Percentiles rank a stretch among this genome's conserved stretches.
Conservation (phyloP, 2,888 invertebrate species). For the Lasioglossum vierecki region DNA sequence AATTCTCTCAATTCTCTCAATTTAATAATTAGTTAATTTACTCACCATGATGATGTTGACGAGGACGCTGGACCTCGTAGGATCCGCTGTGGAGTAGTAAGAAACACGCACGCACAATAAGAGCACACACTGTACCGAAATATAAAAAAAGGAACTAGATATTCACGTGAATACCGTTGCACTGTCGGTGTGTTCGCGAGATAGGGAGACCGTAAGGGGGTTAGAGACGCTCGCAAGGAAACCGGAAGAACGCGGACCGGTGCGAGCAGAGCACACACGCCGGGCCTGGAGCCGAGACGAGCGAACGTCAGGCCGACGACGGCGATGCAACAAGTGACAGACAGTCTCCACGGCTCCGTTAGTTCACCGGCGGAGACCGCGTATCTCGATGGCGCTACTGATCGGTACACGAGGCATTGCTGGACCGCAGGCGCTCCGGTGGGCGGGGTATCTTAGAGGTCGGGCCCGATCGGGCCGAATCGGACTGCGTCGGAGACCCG, state of each 20-base stretch:
- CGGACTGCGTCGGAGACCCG: not conserved
- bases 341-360: conserved; percentile 40
- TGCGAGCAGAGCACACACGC: conserved; percentile 25
- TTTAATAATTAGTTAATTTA: not conserved
- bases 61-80: not conserved
- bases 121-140: not conserved
- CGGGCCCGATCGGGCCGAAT: not conserved
- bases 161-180: not conserved
- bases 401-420: conserved; percentile 19
- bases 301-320: conserved; percentile 71
- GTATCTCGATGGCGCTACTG: conserved; percentile 55
- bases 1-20: not conserved
- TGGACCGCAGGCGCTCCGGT: not conserved
- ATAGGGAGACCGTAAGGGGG: not conserved
- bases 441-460: not conserved
- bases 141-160: not conserved
- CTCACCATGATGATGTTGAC: not conserved
- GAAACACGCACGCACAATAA: not conserved
- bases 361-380: conserved; percentile 42
- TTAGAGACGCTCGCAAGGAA: not conserved
- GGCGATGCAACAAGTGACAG: conserved; percentile 80
- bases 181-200: not conserved
- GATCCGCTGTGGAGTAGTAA: not conserved
- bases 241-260: conserved; percentile 23
- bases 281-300: conserved; percentile 55